Percentiles rank a stretch among this genome's conserved stretches.
phyloP scores from a whole-genome alignment of 2,888 invertebrate genomes.

The Drosophila mettleri region DNA sequence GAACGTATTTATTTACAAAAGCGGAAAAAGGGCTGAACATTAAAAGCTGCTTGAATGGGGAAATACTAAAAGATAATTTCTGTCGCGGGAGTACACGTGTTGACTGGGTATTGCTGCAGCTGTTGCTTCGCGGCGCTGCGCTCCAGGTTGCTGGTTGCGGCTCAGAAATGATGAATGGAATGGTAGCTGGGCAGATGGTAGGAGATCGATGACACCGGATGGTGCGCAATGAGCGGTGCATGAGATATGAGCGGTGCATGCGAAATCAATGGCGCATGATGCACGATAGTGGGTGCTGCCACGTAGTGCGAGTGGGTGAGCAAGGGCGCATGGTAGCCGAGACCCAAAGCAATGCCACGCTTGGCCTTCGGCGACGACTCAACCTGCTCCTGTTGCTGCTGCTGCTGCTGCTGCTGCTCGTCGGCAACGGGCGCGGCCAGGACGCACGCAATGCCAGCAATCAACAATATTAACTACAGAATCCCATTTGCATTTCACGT shows the following conservation, averaged over 20 bases:
- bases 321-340: slow-evolving; percentile 81
- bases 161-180: slow-evolving; percentile 74
- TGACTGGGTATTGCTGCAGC: slow-evolving; percentile 32
- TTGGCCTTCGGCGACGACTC: slow-evolving; percentile 75
- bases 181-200: slow-evolving; percentile 78
- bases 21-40: slow-evolving; percentile 19
- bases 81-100: background rate
- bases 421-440: slow-evolving; percentile 77
- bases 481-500: slow-evolving; percentile 12
- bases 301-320: slow-evolving; percentile 76
- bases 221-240: slow-evolving; percentile 68
- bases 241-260: slow-evolving; percentile 74
- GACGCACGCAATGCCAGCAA: slow-evolving; percentile 61
- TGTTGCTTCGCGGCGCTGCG: slow-evolving; percentile 4
- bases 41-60: slow-evolving; percentile 13
- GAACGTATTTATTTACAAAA: slow-evolving; percentile 60
- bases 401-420: slow-evolving; percentile 40
- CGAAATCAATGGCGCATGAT: slow-evolving; percentile 75
- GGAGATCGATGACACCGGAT: slow-evolving; percentile 62
- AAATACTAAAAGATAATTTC: slow-evolving; percentile 4
- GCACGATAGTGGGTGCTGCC: slow-evolving; percentile 76
- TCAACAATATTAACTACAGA: slow-evolving; percentile 66
- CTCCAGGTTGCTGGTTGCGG: background rate
- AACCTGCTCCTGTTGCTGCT: slow-evolving; percentile 35
- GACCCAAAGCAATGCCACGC: slow-evolving; percentile 78